Base-by-base conservation (phyloP, 2,113 vertebrate genomes). In the Charadrius vociferus region DNA sequence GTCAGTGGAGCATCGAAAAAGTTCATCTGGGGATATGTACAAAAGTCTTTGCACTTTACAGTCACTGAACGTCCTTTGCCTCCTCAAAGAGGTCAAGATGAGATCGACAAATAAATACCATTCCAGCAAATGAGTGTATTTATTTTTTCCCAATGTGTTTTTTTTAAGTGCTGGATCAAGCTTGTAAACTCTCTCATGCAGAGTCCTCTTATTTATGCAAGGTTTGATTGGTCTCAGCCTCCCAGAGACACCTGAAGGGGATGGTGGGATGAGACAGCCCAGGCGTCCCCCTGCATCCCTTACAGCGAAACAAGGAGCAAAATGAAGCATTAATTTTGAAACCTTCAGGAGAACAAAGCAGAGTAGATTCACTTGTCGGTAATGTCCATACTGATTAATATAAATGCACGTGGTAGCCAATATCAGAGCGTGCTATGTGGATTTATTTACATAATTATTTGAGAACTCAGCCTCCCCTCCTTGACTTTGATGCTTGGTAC, bases 401-500 rank as follows among this genome's bases (percentile, higher is more conserved):
- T 91, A 95, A 79, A 95, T 73, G 94, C 84, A 92, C 59, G 7
- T 72, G 91, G 96, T 88, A 93, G 95, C 93, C 75, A 91, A 67
- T 90, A 97, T 87, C 89, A 68, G 81, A 96, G 75, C 66, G 52
- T 34, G 15, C 82, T 90, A 22, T 75, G 81, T 78, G 47, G 96
- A 94, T 88, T 88, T 97, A 97, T 98, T 98, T 98, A 95, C 94
- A 97, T 98, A 98, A 97, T 98, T 97, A 95, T 93, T 96, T 88
- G 91, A 92, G 96, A 97, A 94, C 59, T 90, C 34, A 12, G 75
- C 81, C 75, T 93, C 50, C 85, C 53, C 90, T 94, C 73, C 63
- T 96, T 74, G 95, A 86, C 78, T 97, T 94, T 96, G 93, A 94
- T 94, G 88, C 90, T 95, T 52, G 53, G 71, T 96, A 88, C 88